These are phyloP conservation scores for Rhagoletis zephyria DNA, from an alignment of 1,140 invertebrate genomes.

Conservation along the genomic window DNA sequence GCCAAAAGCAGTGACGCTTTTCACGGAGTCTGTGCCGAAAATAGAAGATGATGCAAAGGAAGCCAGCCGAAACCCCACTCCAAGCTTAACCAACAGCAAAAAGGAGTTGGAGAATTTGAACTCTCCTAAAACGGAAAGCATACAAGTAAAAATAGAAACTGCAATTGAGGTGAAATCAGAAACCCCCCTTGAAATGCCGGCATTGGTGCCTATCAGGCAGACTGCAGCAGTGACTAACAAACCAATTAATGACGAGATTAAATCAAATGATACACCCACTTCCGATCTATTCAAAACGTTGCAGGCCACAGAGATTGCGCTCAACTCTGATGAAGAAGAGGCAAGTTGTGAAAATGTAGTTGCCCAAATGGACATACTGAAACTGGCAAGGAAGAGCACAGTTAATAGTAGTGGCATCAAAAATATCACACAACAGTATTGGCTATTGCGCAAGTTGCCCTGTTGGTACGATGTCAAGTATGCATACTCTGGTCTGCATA, in stretches of 20 bases:
- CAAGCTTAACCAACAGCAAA: neutral
- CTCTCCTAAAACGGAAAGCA: neutral
- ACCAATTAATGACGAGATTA: neutral
- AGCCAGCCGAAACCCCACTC: neutral
- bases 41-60: neutral
- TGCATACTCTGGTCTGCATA: conserved; percentile 79
- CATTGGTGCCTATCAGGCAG: conserved; percentile 21
- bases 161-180: conserved; percentile 1
- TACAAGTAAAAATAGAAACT: neutral
- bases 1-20: neutral
- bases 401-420: conserved; percentile 4
- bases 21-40: neutral
- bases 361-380: conserved; percentile 67
- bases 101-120: neutral
- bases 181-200: neutral
- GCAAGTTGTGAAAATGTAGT: conserved; percentile 57
- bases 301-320: neutral
- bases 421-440: conserved; percentile 21
- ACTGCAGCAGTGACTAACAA: neutral
- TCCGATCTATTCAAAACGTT: neutral
- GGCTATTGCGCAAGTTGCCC: conserved; percentile 65
- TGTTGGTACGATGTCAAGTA: conserved; percentile 74
- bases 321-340: conserved; percentile 55
- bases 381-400: conserved; percentile 59
- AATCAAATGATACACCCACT: neutral